Conservation (phyloP, 2,113 vertebrate genomes). For the Ondatra zibethicus region DNA sequence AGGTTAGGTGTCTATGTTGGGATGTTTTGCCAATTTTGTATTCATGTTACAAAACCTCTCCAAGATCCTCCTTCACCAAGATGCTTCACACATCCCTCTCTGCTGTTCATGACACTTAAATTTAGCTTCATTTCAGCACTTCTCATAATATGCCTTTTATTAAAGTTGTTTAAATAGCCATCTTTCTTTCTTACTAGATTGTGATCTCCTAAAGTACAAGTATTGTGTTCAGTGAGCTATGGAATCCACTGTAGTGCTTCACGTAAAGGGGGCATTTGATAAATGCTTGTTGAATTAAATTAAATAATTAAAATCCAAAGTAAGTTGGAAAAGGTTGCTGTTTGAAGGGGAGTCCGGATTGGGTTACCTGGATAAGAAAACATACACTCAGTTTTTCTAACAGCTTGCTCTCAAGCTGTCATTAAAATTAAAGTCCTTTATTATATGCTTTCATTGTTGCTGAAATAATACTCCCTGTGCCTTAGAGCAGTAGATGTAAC, state of each 20-base stretch:
- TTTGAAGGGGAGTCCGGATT: conserved; percentile 9
- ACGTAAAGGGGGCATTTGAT: conserved; percentile 22
- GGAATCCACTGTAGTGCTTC: background rate
- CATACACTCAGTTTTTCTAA: conserved; percentile 59
- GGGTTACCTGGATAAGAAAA: conserved; percentile 64
- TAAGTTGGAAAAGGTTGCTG: conserved; percentile 53
- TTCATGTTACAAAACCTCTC: background rate
- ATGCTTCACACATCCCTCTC: background rate
- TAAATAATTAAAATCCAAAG: conserved; percentile 72
- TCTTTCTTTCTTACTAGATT: background rate
- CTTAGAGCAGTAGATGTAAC: conserved; percentile 72
- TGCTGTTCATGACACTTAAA: background rate
- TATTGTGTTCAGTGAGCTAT: background rate
- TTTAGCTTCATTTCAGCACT: background rate
- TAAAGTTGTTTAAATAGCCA: conserved; percentile 10
- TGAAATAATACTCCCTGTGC: conserved; percentile 66
- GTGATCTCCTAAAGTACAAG: background rate
- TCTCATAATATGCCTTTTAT: background rate
- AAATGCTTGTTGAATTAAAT: conserved; percentile 58
- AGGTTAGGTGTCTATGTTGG: background rate
- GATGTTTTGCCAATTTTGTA: background rate
- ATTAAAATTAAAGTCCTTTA: conserved; percentile 77
- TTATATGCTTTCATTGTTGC: conserved; percentile 70
- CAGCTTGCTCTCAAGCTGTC: conserved; percentile 72
- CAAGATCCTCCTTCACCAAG: background rate